Percentiles rank a stretch among this genome's conserved stretches.
Conservation (phyloP, 2,888 invertebrate genomes). For the Rhimphoctona megacephalus region DNA sequence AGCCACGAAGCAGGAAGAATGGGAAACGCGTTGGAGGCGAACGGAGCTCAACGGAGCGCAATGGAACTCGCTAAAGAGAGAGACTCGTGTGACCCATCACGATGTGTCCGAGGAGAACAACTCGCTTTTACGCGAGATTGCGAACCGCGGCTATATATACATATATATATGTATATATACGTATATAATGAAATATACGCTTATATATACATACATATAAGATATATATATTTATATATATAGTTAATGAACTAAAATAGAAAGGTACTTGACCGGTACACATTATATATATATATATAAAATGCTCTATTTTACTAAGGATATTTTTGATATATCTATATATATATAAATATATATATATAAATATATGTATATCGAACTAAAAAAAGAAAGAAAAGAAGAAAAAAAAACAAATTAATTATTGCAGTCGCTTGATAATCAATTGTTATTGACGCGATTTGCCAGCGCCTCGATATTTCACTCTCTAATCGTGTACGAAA, state of each 20-base stretch:
- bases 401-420: constrained; percentile 63
- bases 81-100: constrained; percentile 45
- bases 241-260: constrained; percentile 77
- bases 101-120: constrained; percentile 32
- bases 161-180: constrained; percentile 68
- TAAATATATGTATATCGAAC: constrained; percentile 75
- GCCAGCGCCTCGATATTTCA: constrained; percentile 50
- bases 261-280: constrained; percentile 80
- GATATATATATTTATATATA: constrained; percentile 69
- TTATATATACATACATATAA: constrained; percentile 48
- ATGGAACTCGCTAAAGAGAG: constrained; percentile 52
- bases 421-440: constrained; percentile 76
- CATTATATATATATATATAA: constrained; percentile 79
- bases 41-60: constrained; percentile 46
- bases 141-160: constrained; percentile 55
- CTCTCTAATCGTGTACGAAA: constrained; percentile 33
- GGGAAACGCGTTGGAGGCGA: constrained; percentile 42
- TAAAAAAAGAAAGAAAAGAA: constrained; percentile 65
- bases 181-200: constrained; percentile 57
- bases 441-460: constrained; percentile 73
- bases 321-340: constrained; percentile 85
- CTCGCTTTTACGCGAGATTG: constrained; percentile 48
- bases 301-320: constrained; percentile 84
- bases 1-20: constrained; percentile 32
- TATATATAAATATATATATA: constrained; percentile 75